A percentile compares a stretch with the other conserved stretches of the same genome.
Conservation (phyloP, 2,888 invertebrate genomes). For the Busseola fusca region DNA sequence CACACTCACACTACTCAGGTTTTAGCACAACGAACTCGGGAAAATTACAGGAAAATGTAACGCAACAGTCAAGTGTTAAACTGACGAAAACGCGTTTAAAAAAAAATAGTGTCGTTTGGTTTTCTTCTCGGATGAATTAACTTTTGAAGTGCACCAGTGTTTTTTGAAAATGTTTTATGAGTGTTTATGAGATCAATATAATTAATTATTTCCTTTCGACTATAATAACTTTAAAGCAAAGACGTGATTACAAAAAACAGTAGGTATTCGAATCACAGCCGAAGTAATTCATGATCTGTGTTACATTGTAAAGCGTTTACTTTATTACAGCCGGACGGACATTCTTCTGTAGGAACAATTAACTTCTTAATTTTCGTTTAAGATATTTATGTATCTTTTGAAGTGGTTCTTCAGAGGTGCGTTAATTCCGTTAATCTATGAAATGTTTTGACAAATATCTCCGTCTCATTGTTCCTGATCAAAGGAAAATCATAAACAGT, state of each 20-base stretch:
- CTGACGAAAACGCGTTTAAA: slow-evolving; percentile 45
- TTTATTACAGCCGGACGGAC: slow-evolving; percentile 67
- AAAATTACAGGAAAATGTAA: slow-evolving; percentile 42
- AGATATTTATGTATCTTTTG: slow-evolving; percentile 80
- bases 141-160: slow-evolving; percentile 1
- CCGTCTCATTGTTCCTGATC: slow-evolving; percentile 79
- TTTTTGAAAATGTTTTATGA: slow-evolving; percentile 22
- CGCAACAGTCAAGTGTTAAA: slow-evolving; percentile 57
- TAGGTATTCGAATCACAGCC: slow-evolving; percentile 26
- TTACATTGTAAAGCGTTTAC: slow-evolving; percentile 59
- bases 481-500: slow-evolving; percentile 83
- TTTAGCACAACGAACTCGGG: slow-evolving; percentile 72
- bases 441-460: slow-evolving; percentile 78
- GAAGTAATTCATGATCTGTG: slow-evolving; percentile 46
- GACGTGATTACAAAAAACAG: slow-evolving; percentile 31
- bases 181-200: slow-evolving; percentile 17
- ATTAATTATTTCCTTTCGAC: slow-evolving; percentile 43
- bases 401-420: slow-evolving; percentile 73
- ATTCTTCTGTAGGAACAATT: slow-evolving; percentile 70
- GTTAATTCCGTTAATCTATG: slow-evolving; percentile 80
- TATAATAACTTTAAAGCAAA: slow-evolving; percentile 44
- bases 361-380: slow-evolving; percentile 74
- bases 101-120: slow-evolving; percentile 1
- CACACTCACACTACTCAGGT: slow-evolving; percentile 69
- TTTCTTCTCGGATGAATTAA: background rate